Base-by-base conservation (phyloP, 2,113 vertebrate species). In the Tragulus kanchil region DNA sequence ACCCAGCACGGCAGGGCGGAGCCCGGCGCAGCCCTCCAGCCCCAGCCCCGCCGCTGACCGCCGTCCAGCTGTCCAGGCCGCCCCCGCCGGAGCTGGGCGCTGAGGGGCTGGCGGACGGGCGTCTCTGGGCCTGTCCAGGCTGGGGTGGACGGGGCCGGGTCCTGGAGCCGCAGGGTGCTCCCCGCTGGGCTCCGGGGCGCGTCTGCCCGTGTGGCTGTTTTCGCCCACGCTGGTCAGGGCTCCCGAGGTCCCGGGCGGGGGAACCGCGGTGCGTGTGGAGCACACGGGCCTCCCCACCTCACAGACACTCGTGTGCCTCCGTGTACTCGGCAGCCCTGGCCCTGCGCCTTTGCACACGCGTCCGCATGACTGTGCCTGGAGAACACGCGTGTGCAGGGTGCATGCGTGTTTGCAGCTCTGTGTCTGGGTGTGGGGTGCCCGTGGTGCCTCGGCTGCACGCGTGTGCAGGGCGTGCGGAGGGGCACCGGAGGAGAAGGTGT, bases 181-280 rank as follows among this genome's bases (percentile, higher is more conserved):
- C 36, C 10, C 42, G 0, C 14, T 1, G n/a, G 67, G 45, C 56
- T 16, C 26, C 16, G 48, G 54, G 62, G 45, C 26, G 48, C 8
- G 59, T 88, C 25, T 9, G 21, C 36, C 8, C 10, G 5, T 50
- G n/a, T n/a, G 12, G 59, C 50, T 45, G 75, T 28, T 50, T 42
- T 59, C 11, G 9, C 48, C 19, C 16, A 8, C 3, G 21, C 50
- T 11, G 28, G 3, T 16, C 0, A 0, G 12, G 54, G 26, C 3
- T 28, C 25, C 31, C 6, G 36, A n/a, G 71, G 58, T 12, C 48
- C 42, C 0, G 0, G 62, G 69, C 28, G 31, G 8, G 8, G 16
- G 17, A 58, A 19, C 13, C 3, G 31, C 36, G 28, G 9, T 65
- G n/a, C 67, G n/a, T 79, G 5, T 61, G 83, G 59, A 8, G 6